Conservation (phyloP, 2,113 vertebrate species). For the Brachypteracias leptosomus region DNA sequence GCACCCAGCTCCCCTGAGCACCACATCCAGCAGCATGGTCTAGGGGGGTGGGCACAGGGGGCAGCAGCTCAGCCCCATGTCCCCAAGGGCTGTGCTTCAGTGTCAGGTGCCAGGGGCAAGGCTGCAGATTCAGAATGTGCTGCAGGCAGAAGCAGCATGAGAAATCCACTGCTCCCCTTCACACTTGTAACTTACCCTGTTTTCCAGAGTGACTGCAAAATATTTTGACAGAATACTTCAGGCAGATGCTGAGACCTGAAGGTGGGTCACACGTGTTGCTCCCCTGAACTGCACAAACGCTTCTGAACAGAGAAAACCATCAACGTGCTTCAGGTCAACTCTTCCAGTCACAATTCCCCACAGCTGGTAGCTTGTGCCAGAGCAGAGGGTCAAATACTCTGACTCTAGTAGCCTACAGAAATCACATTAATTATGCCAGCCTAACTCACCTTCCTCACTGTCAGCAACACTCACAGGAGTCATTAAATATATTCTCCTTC, state of each 20-base stretch:
- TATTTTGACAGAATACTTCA: background rate
- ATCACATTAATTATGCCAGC: background rate
- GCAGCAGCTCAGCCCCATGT: background rate
- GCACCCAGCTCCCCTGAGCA: fast-evolving
- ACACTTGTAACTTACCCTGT: fast-evolving
- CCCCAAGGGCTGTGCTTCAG: background rate
- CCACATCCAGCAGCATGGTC: fast-evolving
- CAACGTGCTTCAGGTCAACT: background rate
- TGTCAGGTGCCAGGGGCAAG: background rate
- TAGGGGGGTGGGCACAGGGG: background rate
- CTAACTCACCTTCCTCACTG: background rate
- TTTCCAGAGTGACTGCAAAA: background rate
- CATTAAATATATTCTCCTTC: background rate
- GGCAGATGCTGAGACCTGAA: background rate
- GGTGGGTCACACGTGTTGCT: no score
- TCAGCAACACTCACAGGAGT: background rate
- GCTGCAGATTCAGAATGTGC: background rate
- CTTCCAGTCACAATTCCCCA: background rate
- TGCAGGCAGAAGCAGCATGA: fast-evolving
- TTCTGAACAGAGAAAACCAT: background rate
- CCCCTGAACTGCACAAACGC: background rate
- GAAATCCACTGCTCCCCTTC: background rate
- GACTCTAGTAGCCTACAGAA: background rate
- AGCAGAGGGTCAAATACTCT: background rate
- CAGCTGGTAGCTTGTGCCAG: background rate